Evolutionary conservation across 2,797 vertebrate genomes (phyloP).

Genomic region (Alexandromys oeconomus): DNA sequence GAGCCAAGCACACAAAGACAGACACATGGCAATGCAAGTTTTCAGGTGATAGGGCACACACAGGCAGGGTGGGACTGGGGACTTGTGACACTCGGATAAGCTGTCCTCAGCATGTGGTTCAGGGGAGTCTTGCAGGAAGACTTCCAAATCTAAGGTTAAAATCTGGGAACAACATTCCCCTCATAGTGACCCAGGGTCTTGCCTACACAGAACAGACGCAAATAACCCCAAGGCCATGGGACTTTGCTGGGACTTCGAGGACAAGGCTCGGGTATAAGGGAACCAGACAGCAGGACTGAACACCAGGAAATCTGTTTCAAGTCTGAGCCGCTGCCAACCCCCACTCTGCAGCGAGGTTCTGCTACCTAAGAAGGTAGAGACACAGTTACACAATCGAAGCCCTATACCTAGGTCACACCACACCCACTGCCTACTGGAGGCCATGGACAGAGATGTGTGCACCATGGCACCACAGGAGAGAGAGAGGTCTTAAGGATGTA

Average conservation of each 20-base stretch:
- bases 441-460: background rate
- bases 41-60: background rate
- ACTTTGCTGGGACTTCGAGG: background rate
- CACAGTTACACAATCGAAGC: background rate
- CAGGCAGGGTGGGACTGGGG: too few species aligned
- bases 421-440: background rate
- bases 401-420: background rate
- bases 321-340: background rate
- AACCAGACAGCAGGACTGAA: background rate
- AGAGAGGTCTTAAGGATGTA: background rate
- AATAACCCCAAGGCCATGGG: background rate
- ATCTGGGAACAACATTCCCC: too few species aligned
- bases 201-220: background rate
- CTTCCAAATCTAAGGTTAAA: background rate
- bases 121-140: background rate
- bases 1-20: constrained; percentile 54
- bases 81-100: background rate
- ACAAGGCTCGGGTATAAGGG: background rate
- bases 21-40: background rate
- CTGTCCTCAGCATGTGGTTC: background rate
- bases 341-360: accelerated
- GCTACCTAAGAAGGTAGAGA: background rate
- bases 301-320: background rate
- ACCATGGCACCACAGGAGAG: background rate
- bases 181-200: background rate